Percentiles rank a stretch among this genome's conserved stretches.
These are phyloP conservation scores for Falco naumanni DNA, from an alignment of 2,797 vertebrate genomes.

Conservation along the genomic window DNA sequence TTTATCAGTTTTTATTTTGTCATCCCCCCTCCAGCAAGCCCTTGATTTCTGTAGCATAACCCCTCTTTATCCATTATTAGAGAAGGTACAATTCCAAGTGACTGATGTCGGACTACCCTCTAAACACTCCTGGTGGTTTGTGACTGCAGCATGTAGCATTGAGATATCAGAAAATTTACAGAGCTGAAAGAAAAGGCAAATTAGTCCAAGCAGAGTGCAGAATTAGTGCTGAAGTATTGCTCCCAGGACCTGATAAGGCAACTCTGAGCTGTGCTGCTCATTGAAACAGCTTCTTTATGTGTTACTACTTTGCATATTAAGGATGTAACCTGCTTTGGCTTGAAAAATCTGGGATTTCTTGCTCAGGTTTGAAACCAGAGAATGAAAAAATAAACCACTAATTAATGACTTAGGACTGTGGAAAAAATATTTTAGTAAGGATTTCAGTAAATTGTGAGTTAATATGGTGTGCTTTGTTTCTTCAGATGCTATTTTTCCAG, in stretches of 20 bases:
- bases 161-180: neutral
- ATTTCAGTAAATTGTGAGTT: neutral
- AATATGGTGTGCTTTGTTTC: neutral
- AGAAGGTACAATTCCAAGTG: neutral
- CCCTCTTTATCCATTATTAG: neutral
- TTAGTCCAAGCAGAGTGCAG: neutral
- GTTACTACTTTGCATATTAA: neutral
- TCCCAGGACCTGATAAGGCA: neutral
- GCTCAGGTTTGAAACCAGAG: neutral
- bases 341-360: neutral
- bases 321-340: neutral
- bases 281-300: neutral
- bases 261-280: neutral
- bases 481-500: neutral
- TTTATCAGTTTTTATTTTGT: neutral
- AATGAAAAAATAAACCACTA: neutral
- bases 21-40: neutral
- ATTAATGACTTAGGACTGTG: neutral
- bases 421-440: neutral
- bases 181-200: neutral
- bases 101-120: neutral
- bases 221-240: neutral
- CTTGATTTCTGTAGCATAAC: neutral
- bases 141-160: neutral
- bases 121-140: neutral